phyloP scores from a whole-genome alignment of 2,797 vertebrate species.

The Avahi laniger region DNA sequence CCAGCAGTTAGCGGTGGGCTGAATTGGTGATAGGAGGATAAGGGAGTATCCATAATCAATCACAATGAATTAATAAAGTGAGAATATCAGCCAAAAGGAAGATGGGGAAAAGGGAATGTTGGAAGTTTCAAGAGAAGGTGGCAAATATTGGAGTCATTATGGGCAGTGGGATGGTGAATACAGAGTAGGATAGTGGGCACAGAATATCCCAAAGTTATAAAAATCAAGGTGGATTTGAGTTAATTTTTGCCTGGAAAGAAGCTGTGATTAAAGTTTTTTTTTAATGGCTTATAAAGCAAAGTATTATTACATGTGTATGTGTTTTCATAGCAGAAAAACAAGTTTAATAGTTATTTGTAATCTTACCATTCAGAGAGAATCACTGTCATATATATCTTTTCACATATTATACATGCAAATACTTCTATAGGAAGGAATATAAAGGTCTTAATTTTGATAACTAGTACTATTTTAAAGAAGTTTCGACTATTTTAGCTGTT shows the following conservation, averaged over 20 bases:
- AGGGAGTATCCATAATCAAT: not conserved
- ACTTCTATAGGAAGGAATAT: not conserved
- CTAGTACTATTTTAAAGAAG: not conserved
- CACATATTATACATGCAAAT: not conserved
- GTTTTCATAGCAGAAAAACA: constrained; percentile 1
- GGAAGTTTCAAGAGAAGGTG: not conserved
- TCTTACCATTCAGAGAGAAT: constrained; percentile 11
- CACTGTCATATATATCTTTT: not conserved
- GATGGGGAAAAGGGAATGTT: not conserved
- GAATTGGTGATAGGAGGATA: not conserved
- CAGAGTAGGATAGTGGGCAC: not conserved
- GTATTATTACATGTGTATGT: not conserved
- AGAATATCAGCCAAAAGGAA: not conserved
- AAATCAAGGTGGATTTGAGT: not conserved
- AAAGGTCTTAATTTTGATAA: constrained; percentile 36
- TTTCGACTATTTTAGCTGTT: constrained; percentile 21
- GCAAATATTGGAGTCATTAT: not conserved
- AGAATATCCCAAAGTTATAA: not conserved
- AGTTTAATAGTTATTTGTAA: not conserved
- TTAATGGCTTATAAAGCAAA: not conserved
- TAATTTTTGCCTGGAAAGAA: not conserved
- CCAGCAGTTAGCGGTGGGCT: not conserved
- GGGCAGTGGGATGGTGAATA: not conserved
- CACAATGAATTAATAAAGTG: not conserved
- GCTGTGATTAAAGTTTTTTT: not conserved